Base-by-base conservation (phyloP, 2,113 vertebrate species). In the Plectropomus leopardus region DNA sequence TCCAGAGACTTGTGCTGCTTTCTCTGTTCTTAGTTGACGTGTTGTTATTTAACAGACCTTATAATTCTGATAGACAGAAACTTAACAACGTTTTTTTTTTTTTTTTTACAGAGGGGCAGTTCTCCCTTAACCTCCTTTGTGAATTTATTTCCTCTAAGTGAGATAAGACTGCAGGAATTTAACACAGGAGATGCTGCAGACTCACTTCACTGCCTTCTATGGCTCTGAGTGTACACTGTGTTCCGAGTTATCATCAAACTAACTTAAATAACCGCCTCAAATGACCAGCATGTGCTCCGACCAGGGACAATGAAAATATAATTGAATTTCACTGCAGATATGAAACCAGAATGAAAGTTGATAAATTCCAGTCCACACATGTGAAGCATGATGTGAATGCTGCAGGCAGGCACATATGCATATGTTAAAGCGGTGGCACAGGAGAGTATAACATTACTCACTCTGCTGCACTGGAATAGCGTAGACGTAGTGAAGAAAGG, bases 161-260 rank as follows among this genome's bases (percentile, higher is more conserved):
- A 90, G 72, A 87, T 84, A 87, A 84, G 71, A 70, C 42, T 10
- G 14, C 16, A 88, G 71, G 40, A 85, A 88, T 83, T 55, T 40
- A 54, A 65, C 51, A 45, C 19, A 36, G 21, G 34, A 48, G n/a
- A 61, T 19, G 40, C 50, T 60, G 51, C 44, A 26, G 11, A 55
- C 53, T 47, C 54, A 66, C 55, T 89, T 78, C 30, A 40, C 72
- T 84, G 51, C 86, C 91, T 85, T 90, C 34, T 87, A 78, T 72
- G 88, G 88, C 47, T 84, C 51, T 72, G 45, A 60, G 60, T 32
- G 26, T 50, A 36, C 17, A 5, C 60, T 19, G 45, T 30, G 66
- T 55, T 70, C 40, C 44, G 51, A 32, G 30, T 68, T 55, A 82
- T 68, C 73, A 30, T 66, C 60, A 44, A 40, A 48, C 68, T 40